A percentile compares a stretch with the other conserved stretches of the same genome.
These are phyloP conservation scores for Pterocles gutturalis DNA, from an alignment of 2,113 vertebrate species.

Conservation along the genomic window DNA sequence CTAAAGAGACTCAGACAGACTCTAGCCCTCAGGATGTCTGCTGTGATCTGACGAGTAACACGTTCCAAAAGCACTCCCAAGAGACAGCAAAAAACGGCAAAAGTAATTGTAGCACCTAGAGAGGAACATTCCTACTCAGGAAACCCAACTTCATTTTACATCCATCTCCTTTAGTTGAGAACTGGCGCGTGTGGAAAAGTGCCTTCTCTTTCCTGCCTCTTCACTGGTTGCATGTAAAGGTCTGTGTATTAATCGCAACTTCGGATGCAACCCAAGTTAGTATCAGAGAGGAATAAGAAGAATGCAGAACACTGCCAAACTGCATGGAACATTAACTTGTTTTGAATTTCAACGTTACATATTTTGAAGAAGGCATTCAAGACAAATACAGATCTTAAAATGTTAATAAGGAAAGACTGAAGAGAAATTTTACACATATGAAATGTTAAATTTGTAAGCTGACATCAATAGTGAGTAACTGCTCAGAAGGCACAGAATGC, in stretches of 20 bases:
- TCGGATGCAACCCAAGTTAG: background rate
- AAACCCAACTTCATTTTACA: background rate
- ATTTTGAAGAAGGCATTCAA: background rate
- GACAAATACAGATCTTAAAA: background rate
- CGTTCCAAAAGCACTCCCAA: background rate
- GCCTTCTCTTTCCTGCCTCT: background rate
- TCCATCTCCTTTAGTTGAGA: background rate
- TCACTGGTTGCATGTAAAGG: background rate
- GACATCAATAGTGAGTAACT: background rate
- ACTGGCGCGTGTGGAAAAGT: background rate
- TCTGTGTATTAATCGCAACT: background rate
- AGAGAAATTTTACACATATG: background rate
- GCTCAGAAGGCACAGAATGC: background rate
- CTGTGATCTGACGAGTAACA: background rate
- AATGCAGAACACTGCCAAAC: background rate
- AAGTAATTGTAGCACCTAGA: background rate
- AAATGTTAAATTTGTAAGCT: background rate
- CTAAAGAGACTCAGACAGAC: background rate
- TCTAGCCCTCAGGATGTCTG: background rate
- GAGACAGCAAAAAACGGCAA: background rate
- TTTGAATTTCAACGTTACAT: background rate
- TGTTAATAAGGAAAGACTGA: background rate
- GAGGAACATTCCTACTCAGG: background rate
- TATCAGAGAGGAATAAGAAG: background rate
- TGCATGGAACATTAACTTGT: background rate